phyloP scores from a whole-genome alignment of 2,888 invertebrate genomes.

The Epistrophe grossulariae region DNA sequence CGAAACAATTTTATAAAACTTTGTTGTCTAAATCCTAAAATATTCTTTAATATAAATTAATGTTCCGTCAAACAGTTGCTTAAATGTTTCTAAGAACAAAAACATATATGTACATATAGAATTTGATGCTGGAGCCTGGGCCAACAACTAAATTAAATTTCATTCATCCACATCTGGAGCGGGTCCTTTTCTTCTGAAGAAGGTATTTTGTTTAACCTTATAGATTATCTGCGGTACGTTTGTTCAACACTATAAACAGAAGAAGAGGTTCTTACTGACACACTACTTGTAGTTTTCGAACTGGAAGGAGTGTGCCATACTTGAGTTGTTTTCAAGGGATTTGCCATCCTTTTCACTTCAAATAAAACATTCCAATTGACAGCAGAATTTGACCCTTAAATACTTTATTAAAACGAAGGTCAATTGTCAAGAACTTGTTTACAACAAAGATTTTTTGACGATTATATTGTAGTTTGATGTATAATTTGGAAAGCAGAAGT shows the following conservation, averaged over 20 bases:
- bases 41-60: neutral
- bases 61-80: conserved; percentile 37
- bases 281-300: conserved; percentile 15
- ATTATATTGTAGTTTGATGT: neutral
- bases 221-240: conserved; percentile 46
- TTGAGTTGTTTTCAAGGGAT: conserved; percentile 38
- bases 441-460: neutral
- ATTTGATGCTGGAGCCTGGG: neutral
- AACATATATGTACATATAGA: too few relatives aligned
- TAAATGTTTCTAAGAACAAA: neutral
- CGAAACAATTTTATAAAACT: conserved; percentile 21
- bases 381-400: conserved; percentile 22
- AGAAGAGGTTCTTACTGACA: conserved; percentile 29
- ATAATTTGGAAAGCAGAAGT: neutral
- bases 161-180: conserved; percentile 5
- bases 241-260: conserved; percentile 24
- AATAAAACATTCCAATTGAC: conserved; percentile 36
- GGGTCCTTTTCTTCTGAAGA: neutral
- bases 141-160: neutral
- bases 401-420: conserved; percentile 8
- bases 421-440: neutral
- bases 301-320: conserved; percentile 25
- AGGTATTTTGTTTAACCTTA: conserved; percentile 41
- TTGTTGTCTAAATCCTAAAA: neutral
- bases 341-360: conserved; percentile 1